Evolutionary conservation across 1,140 invertebrate species (phyloP).

Genomic region (Bombus waltoni): DNA sequence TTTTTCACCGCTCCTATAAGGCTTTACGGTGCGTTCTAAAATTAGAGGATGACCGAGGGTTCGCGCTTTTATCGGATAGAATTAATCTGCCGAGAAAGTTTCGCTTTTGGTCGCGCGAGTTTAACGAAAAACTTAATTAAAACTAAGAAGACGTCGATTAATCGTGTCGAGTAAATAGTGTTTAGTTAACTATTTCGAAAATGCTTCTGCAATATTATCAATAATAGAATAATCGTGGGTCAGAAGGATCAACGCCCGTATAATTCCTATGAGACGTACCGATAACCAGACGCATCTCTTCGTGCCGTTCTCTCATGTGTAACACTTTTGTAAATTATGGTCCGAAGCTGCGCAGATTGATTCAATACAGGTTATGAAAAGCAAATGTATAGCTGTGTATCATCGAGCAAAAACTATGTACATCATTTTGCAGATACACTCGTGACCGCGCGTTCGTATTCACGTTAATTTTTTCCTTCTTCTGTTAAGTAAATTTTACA

Average conservation of each 20-base stretch:
- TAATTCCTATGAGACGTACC: neutral
- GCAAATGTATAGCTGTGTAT: neutral
- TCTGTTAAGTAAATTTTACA: neutral
- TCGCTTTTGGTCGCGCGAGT: neutral
- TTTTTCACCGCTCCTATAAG: neutral
- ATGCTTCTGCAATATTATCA: neutral
- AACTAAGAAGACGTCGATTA: neutral
- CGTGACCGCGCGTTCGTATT: neutral
- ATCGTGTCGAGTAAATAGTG: neutral
- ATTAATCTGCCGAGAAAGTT: neutral
- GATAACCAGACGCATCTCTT: neutral
- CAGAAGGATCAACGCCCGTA: constrained; percentile 11
- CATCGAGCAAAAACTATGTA: neutral
- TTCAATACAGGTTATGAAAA: neutral
- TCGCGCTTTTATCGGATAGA: neutral
- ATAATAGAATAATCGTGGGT: constrained; percentile 12
- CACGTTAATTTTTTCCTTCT: neutral
- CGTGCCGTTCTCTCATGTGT: neutral
- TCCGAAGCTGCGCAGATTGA: neutral
- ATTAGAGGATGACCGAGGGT: neutral
- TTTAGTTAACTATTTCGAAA: neutral
- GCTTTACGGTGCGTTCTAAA: constrained; percentile 3
- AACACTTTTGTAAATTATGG: neutral
- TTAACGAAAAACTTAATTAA: neutral
- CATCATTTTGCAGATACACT: constrained; percentile 1